Evolutionary conservation across 2,797 vertebrate genomes (phyloP).

Genomic region (Artibeus jamaicensis): DNA sequence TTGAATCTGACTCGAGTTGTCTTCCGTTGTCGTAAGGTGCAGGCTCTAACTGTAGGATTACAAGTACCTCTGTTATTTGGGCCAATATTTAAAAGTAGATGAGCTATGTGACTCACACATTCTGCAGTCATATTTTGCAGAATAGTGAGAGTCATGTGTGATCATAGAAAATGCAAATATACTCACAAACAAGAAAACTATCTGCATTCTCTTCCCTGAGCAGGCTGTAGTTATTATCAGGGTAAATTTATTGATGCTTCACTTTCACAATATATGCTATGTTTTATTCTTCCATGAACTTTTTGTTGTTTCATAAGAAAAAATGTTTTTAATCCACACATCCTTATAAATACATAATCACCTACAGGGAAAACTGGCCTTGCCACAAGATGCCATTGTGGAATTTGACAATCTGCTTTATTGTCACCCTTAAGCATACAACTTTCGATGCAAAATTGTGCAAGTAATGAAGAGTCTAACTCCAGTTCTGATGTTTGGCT

Average conservation of each 20-base stretch:
- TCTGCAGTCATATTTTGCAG: not conserved
- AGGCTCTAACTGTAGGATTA: not conserved
- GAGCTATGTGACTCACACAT: not conserved
- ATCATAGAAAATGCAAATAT: slow-evolving; percentile 7
- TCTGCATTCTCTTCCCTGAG: slow-evolving; percentile 5
- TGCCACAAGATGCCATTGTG: slow-evolving; percentile 56
- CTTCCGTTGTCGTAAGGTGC: slow-evolving; percentile 54
- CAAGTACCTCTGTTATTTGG: not conserved
- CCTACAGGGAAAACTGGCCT: slow-evolving; percentile 56
- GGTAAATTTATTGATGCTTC: not conserved
- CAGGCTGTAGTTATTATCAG: slow-evolving; percentile 28
- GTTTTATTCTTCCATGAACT: slow-evolving; percentile 6
- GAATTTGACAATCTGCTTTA: slow-evolving; percentile 27
- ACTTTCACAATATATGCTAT: not conserved
- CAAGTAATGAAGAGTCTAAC: not conserved
- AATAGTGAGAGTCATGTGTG: not conserved
- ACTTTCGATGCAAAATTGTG: not conserved
- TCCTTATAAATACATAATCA: slow-evolving; percentile 6
- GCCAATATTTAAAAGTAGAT: slow-evolving; percentile 56
- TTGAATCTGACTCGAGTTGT: slow-evolving; percentile 44
- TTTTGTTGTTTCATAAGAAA: not conserved
- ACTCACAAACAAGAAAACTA: slow-evolving; percentile 43
- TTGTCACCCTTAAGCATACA: not conserved
- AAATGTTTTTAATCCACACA: slow-evolving; percentile 28
- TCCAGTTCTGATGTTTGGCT: not conserved